Evolutionary conservation across 2,888 invertebrate genomes (phyloP).

Genomic region (Hirudinaria manillensis): DNA sequence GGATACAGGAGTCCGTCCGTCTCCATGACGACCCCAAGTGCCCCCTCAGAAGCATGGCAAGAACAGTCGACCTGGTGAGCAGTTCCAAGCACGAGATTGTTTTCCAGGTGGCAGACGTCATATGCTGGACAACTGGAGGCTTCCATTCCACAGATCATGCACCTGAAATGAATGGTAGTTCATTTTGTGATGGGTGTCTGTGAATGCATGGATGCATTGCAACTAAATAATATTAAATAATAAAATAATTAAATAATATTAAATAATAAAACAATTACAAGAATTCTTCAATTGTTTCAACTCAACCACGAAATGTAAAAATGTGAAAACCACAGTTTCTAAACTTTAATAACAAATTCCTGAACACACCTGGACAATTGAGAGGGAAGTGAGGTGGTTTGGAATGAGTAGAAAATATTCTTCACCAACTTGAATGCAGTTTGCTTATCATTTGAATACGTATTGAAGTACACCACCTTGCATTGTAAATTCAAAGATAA

Average conservation of each 20-base stretch:
- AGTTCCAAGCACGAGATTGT: neutral
- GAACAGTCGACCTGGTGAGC: neutral
- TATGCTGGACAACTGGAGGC: neutral
- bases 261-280: no score
- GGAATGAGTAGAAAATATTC: neutral
- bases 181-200: no score
- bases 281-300: no score
- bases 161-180: neutral
- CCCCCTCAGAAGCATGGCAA: neutral
- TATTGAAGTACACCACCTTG: neutral
- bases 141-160: neutral
- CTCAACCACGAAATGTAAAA: no score
- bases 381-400: neutral
- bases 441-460: neutral
- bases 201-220: no score
- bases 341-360: neutral
- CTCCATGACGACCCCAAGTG: neutral
- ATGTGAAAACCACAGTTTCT: no score
- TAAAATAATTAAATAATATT: no score
- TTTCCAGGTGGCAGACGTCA: neutral
- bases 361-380: neutral
- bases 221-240: no score
- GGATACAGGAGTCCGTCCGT: conserved; percentile 1
- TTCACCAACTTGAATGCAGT: neutral
- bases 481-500: no score